Percentiles rank a stretch among this genome's conserved stretches.
phyloP scores from a whole-genome alignment of 1,140 invertebrate genomes.

The Apocrypta bakeri region DNA sequence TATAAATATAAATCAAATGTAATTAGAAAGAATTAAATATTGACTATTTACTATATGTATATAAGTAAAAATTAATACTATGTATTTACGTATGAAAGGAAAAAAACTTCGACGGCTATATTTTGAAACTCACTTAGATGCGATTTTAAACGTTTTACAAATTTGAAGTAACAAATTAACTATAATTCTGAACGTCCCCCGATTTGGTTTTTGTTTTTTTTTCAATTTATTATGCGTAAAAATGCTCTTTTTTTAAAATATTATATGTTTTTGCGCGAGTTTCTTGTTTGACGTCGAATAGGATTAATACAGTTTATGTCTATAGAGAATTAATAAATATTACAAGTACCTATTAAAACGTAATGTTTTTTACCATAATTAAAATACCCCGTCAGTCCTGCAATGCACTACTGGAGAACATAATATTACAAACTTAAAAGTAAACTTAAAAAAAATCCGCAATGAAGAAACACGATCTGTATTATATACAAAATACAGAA shows the following conservation, averaged over 20 bases:
- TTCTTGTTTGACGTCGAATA: conserved; percentile 29
- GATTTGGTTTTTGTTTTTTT: conserved; percentile 18
- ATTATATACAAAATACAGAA: no score
- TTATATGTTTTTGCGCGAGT: conserved; percentile 4
- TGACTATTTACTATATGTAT: conserved; percentile 45
- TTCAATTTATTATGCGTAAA: background rate
- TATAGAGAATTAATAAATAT: conserved; percentile 40
- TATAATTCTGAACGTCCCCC: background rate
- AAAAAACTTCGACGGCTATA: conserved; percentile 18
- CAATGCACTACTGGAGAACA: no score
- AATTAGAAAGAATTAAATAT: conserved; percentile 14
- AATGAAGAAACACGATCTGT: no score
- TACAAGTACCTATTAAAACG: conserved; percentile 12
- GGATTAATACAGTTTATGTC: conserved; percentile 23
- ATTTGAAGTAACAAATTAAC: background rate
- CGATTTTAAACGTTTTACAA: conserved; percentile 43
- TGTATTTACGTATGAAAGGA: conserved; percentile 35
- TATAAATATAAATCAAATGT: conserved; percentile 26
- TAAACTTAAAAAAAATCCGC: no score
- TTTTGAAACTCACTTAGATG: conserved; percentile 34
- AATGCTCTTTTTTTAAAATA: conserved; percentile 30
- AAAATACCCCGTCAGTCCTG: no score
- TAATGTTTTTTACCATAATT: background rate
- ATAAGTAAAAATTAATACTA: conserved; percentile 36
- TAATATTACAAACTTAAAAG: no score